Conservation (phyloP, 1,140 invertebrate species). For the Phthorimaea operculella region DNA sequence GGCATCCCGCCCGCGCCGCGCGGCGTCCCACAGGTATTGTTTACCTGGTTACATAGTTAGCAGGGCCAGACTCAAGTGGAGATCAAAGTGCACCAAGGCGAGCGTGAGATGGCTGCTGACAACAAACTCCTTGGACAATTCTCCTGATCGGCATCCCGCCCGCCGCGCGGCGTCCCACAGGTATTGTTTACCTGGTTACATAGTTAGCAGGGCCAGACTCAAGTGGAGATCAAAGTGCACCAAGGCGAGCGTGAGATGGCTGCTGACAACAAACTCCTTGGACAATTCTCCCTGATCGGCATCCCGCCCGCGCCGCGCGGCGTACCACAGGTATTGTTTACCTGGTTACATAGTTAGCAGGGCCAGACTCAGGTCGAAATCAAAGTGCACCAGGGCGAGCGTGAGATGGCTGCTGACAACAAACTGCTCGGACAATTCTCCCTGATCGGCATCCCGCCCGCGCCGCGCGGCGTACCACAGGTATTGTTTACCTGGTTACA, state of each 20-base stretch:
- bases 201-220: too few relatives aligned
- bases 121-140: conserved; percentile 97
- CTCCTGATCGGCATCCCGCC: conserved; percentile 95
- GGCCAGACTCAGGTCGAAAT: conserved; percentile 97
- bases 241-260: conserved; percentile 99
- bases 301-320: conserved; percentile 96
- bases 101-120: conserved; percentile 95
- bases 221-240: conserved; percentile 95
- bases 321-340: conserved; percentile 91
- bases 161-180: conserved; percentile 93
- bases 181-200: too few relatives aligned
- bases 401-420: conserved; percentile 96
- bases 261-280: conserved; percentile 90
- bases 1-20: conserved; percentile 95
- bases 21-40: conserved; percentile 91
- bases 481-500: too few relatives aligned
- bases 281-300: conserved; percentile 94
- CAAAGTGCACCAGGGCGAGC: conserved; percentile 95
- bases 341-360: too few relatives aligned
- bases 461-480: conserved; percentile 93
- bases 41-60: too few relatives aligned
- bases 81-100: conserved; percentile 96
- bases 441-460: conserved; percentile 95
- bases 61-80: conserved; percentile 96
- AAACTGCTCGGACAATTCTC: conserved; percentile 95